These are phyloP conservation scores for Arion vulgaris DNA, from an alignment of 1,140 invertebrate species.

Conservation along the genomic window DNA sequence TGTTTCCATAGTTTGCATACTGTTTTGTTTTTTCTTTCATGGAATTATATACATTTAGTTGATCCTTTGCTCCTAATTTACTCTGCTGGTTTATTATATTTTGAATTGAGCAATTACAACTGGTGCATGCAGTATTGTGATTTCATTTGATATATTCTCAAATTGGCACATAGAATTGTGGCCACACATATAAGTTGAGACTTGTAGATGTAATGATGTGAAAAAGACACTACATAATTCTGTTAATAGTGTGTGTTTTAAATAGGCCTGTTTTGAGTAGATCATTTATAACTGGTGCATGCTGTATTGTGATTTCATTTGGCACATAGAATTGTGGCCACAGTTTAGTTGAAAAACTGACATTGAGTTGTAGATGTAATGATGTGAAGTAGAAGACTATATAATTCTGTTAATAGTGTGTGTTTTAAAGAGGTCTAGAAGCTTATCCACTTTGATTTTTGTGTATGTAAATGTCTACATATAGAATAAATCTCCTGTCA, in stretches of 20 bases:
- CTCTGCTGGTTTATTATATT: constrained; percentile 1
- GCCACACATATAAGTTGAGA: not conserved
- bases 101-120: not conserved
- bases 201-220: no score
- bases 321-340: no score
- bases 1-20: not conserved
- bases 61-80: not conserved
- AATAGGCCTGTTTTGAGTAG: not conserved
- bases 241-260: not conserved
- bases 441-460: no score
- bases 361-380: no score
- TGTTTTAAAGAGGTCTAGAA: not conserved
- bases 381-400: not conserved
- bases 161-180: constrained; percentile 2
- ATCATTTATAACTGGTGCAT: no score
- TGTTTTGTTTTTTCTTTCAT: constrained; percentile 21
- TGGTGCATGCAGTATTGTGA: not conserved
- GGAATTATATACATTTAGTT: not conserved
- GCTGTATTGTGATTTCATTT: no score
- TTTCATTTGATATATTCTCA: not conserved
- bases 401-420: not conserved
- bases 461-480: no score
- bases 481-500: no score
- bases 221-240: not conserved
- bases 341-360: no score